A percentile compares a stretch with the other conserved stretches of the same genome.
Evolutionary conservation across 2,797 vertebrate species (phyloP).

Genomic region (Dryobates pubescens): DNA sequence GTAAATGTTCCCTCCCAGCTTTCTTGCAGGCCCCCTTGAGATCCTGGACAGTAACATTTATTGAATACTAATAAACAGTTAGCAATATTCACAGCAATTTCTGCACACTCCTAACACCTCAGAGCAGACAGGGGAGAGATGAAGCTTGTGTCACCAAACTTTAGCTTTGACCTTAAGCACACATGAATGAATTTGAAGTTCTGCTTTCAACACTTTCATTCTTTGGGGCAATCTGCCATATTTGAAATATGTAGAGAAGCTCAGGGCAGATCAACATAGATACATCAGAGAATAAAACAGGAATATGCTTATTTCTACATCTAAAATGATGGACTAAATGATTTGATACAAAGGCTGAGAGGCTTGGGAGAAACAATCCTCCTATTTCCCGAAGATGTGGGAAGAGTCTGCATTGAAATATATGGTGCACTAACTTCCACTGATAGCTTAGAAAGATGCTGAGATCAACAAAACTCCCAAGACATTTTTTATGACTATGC

Average conservation of each 20-base stretch:
- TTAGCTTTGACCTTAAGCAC: background rate
- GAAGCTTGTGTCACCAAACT: background rate
- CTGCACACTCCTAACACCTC: rapidly evolving
- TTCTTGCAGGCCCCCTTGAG: too few relatives aligned
- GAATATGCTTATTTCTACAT: background rate
- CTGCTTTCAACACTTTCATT: background rate
- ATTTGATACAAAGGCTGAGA: background rate
- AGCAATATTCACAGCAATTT: background rate
- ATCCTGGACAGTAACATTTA: background rate
- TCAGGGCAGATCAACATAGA: background rate
- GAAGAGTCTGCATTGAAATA: background rate
- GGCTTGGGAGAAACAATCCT: background rate
- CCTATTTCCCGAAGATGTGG: background rate
- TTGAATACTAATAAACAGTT: background rate
- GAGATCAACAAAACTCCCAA: background rate
- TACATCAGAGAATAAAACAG: background rate
- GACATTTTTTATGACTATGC: background rate
- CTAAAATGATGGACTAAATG: background rate
- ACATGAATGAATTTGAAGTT: background rate
- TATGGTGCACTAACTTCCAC: background rate
- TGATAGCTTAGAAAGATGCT: background rate
- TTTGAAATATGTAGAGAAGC: background rate
- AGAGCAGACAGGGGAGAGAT: background rate
- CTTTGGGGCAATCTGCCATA: background rate
- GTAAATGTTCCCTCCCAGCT: too few relatives aligned